phyloP scores from a whole-genome alignment of 1,140 invertebrate genomes.

The Eumaeus atala region DNA sequence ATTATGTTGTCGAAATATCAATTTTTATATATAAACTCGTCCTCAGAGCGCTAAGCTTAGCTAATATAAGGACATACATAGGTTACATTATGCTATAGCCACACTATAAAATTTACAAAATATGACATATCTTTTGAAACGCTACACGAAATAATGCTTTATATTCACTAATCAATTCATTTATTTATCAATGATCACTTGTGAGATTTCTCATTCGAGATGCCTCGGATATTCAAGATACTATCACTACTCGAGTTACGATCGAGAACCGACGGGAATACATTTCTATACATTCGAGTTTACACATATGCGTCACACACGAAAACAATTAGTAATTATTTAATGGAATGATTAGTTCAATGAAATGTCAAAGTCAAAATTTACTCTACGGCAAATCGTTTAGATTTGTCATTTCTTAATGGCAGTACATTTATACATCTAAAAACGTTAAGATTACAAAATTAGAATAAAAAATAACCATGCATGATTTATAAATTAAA shows the following conservation, averaged over 20 bases:
- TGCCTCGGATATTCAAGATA: conserved; percentile 18
- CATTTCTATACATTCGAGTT: not conserved
- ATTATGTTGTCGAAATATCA: conserved; percentile 38
- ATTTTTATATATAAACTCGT: conserved; percentile 61
- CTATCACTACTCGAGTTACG: conserved; percentile 13
- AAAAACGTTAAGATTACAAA: conserved; percentile 1
- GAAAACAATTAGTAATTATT: conserved; percentile 14
- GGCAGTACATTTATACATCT: not conserved
- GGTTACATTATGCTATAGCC: conserved; percentile 66
- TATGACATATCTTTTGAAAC: conserved; percentile 72
- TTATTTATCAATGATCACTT: conserved; percentile 59
- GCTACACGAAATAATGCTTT: conserved; percentile 67
- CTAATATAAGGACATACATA: conserved; percentile 58
- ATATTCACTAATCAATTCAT: conserved; percentile 69
- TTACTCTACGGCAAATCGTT: too few relatives aligned
- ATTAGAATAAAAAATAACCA: conserved; percentile 16
- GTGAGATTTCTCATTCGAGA: conserved; percentile 34
- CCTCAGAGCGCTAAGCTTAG: conserved; percentile 67
- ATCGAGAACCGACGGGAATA: conserved; percentile 4
- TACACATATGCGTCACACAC: not conserved
- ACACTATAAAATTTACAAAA: conserved; percentile 74
- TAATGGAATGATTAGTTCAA: conserved; percentile 18
- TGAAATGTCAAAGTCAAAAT: conserved; percentile 7
- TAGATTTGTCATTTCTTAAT: conserved; percentile 15
- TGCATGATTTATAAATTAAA: conserved; percentile 14